Conservation (phyloP, 2,888 invertebrate species). For the Sphecodes monilicornis region DNA sequence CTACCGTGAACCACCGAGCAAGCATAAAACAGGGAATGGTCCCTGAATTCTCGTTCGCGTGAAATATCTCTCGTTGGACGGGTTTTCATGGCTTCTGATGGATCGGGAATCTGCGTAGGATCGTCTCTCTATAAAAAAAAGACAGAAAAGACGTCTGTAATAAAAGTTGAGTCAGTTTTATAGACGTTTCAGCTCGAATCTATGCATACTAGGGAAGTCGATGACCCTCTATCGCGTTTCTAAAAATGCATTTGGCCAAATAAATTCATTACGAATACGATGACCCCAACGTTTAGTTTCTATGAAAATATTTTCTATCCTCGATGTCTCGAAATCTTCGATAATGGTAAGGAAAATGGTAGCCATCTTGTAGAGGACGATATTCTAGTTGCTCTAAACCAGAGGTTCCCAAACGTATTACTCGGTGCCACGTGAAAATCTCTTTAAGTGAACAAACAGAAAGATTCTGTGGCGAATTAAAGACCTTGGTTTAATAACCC, state of each 20-base stretch:
- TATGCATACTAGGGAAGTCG: not conserved
- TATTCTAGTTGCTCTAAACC: too few relatives aligned
- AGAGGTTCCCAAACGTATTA: too few relatives aligned
- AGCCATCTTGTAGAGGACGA: too few relatives aligned
- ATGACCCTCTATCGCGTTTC: not conserved
- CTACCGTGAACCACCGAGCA: slow-evolving; percentile 50
- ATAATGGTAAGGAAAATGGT: too few relatives aligned
- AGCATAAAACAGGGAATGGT: slow-evolving; percentile 50
- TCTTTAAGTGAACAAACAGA: too few relatives aligned
- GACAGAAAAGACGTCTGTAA: not conserved
- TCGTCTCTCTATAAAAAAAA: not conserved
- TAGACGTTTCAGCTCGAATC: not conserved
- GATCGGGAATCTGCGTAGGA: slow-evolving; percentile 1
- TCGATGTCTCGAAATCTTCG: too few relatives aligned
- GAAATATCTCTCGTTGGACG: slow-evolving; percentile 40
- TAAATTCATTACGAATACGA: not conserved
- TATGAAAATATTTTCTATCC: not conserved
- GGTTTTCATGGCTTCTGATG: slow-evolving; percentile 14
- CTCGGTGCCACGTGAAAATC: too few relatives aligned
- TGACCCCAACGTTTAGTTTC: not conserved
- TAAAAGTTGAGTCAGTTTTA: not conserved
- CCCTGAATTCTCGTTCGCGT: slow-evolving; percentile 31
- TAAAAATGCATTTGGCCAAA: not conserved
- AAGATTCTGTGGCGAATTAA: too few relatives aligned
- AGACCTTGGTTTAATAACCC: too few relatives aligned